Percentiles rank a stretch among this genome's conserved stretches.
Conservation (phyloP, 2,797 vertebrate species). For the Miopithecus talapoin region DNA sequence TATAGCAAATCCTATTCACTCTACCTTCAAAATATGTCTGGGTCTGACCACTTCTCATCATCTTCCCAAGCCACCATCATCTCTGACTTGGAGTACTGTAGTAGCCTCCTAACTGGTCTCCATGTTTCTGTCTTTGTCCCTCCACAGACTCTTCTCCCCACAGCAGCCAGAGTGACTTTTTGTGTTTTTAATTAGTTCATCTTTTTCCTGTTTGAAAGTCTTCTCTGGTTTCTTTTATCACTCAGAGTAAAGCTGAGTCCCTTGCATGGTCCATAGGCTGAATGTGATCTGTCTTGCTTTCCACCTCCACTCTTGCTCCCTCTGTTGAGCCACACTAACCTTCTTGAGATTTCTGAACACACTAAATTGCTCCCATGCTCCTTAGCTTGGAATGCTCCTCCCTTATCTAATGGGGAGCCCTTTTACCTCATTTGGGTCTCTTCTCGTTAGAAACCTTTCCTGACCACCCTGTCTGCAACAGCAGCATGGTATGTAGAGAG, state of each 20-base stretch:
- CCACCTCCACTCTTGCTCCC: not conserved
- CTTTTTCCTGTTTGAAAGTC: not conserved
- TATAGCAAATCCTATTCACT: not conserved
- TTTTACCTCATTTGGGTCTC: not conserved
- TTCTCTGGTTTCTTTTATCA: not conserved
- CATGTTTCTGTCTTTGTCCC: not conserved
- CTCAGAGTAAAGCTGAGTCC: not conserved
- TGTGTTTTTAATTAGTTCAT: not conserved
- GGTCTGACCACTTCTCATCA: not conserved
- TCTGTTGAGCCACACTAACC: not conserved
- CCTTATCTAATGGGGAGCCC: not conserved
- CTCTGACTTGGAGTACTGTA: not conserved
- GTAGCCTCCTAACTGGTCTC: not conserved
- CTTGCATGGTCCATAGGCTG: not conserved
- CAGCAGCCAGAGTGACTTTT: not conserved
- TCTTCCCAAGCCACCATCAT: not conserved
- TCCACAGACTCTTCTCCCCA: not conserved
- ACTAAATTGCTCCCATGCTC: not conserved
- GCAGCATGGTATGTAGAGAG: not conserved
- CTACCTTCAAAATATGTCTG: not conserved
- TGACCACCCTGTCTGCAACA: not conserved
- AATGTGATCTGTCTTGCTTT: not conserved
- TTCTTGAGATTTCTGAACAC: not conserved
- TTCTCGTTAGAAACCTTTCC: not conserved
- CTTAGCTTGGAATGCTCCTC: not conserved